These are phyloP conservation scores for Sebastes itinus DNA, from an alignment of 2,797 vertebrate species.

Conservation along the genomic window DNA sequence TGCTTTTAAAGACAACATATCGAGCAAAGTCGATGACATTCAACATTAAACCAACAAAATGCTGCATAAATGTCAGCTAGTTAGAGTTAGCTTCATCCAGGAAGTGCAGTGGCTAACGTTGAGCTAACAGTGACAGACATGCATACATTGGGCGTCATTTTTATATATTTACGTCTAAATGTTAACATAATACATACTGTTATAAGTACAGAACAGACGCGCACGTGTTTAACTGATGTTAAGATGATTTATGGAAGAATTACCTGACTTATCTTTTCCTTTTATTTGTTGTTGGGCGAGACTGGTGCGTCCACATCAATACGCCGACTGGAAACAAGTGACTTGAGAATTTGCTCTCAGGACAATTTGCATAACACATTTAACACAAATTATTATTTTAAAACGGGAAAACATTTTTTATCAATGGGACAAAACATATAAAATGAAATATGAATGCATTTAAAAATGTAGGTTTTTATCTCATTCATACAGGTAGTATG, in stretches of 20 bases:
- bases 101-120: conserved; percentile 56
- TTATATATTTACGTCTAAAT: not conserved
- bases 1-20: not conserved
- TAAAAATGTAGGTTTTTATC: not conserved
- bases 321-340: conserved; percentile 63
- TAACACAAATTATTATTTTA: not conserved
- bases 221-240: fast-evolving
- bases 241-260: not conserved
- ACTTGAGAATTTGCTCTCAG: not conserved
- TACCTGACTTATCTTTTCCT: conserved; percentile 31
- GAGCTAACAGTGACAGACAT: conserved; percentile 1
- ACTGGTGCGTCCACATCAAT: conserved; percentile 66
- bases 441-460: not conserved
- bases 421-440: not conserved
- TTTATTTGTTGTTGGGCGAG: conserved; percentile 15
- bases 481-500: not conserved
- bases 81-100: conserved; percentile 14
- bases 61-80: not conserved
- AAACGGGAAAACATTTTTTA: too few species aligned
- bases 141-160: not conserved
- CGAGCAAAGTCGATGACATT: fast-evolving
- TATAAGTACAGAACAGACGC: not conserved
- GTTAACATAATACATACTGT: fast-evolving
- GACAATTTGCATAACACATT: not conserved
- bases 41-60: not conserved